Percentiles rank a stretch among this genome's conserved stretches.
These are phyloP conservation scores for Chloromyia formosa DNA, from an alignment of 2,888 invertebrate genomes.

Conservation along the genomic window DNA sequence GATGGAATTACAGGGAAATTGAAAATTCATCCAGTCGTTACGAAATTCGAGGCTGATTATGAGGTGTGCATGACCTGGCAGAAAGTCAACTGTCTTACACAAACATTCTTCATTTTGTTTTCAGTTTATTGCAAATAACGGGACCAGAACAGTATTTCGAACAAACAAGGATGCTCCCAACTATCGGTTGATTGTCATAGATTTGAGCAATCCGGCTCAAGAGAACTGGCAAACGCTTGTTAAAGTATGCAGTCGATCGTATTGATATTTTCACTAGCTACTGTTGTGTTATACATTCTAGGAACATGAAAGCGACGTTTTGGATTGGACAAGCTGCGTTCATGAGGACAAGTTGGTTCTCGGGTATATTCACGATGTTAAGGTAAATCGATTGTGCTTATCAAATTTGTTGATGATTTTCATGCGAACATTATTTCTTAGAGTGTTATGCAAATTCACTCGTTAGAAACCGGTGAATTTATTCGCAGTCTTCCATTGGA, in stretches of 20 bases:
- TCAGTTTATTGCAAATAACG: constrained; percentile 91
- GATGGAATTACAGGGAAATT: constrained; percentile 71
- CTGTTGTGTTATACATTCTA: constrained; percentile 46
- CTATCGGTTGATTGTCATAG: constrained; percentile 86
- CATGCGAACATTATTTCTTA: constrained; percentile 59
- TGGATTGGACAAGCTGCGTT: constrained; percentile 89
- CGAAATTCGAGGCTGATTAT: constrained; percentile 92
- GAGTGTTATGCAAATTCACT: constrained; percentile 85
- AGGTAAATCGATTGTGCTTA: constrained; percentile 70
- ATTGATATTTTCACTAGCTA: constrained; percentile 32
- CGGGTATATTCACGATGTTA: constrained; percentile 93
- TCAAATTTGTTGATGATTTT: constrained; percentile 15
- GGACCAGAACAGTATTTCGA: constrained; percentile 81
- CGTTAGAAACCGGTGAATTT: constrained; percentile 75
- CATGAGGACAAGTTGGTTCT: constrained; percentile 85
- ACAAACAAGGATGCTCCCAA: constrained; percentile 95
- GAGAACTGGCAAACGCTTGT: constrained; percentile 86
- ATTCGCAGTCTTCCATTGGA: constrained; percentile 80
- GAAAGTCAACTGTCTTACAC: neutral
- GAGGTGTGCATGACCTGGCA: constrained; percentile 69
- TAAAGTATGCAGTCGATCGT: constrained; percentile 61
- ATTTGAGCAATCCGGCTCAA: constrained; percentile 75
- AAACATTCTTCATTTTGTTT: constrained; percentile 46
- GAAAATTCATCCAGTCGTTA: constrained; percentile 81
- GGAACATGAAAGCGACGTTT: constrained; percentile 85